These are phyloP conservation scores for Ranitomeya imitator DNA, from an alignment of 2,113 vertebrate species.

Conservation along the genomic window DNA sequence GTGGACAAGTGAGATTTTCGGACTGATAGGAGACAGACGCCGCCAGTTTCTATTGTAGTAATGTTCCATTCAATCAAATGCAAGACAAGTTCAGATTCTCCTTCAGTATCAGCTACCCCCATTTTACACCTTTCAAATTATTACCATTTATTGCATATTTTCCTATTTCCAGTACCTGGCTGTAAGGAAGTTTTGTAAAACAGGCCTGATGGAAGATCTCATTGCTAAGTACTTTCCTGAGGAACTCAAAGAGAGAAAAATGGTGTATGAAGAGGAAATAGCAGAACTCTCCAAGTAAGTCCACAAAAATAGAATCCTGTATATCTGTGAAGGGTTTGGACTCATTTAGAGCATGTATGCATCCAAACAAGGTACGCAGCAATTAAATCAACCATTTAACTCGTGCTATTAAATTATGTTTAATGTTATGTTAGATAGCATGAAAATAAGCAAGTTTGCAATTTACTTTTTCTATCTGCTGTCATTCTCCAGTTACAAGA, in stretches of 20 bases:
- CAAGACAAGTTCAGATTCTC: neutral
- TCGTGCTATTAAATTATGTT: too few species aligned
- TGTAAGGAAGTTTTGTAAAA: constrained; percentile 84
- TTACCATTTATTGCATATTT: neutral
- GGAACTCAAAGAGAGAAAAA: constrained; percentile 83
- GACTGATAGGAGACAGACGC: too few species aligned
- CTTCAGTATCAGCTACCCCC: neutral
- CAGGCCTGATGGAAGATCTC: constrained; percentile 84
- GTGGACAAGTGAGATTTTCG: too few species aligned
- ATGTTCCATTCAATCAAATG: neutral
- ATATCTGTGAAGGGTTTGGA: neutral
- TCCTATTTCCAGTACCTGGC: constrained; percentile 77
- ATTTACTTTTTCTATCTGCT: too few species aligned
- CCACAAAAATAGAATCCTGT: neutral
- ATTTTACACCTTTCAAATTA: neutral
- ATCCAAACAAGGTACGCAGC: neutral
- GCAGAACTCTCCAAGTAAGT: constrained; percentile 90
- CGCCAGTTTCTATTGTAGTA: neutral
- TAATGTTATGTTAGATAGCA: too few species aligned
- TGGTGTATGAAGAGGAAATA: constrained; percentile 87
- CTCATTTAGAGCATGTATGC: neutral
- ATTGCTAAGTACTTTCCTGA: constrained; percentile 86
- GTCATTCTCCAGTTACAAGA: too few species aligned
- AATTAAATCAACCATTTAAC: neutral
- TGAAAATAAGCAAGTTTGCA: too few species aligned